Base-by-base conservation (phyloP, 2,888 invertebrate species). In the Hemistola chrysoprasaria region DNA sequence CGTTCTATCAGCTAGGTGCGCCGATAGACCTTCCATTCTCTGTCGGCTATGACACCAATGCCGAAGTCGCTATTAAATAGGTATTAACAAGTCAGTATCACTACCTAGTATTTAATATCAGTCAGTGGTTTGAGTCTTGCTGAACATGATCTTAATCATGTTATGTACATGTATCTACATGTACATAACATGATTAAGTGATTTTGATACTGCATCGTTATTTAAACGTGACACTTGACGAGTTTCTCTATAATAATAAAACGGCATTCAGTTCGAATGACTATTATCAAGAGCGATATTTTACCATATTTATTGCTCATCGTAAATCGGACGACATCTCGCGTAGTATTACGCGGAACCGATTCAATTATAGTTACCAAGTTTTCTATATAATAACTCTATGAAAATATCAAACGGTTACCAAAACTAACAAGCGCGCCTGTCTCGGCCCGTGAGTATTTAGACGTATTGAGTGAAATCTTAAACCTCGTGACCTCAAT, bases 1-100 rank as follows among this genome's bases (percentile, higher is more conserved):
- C 62, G 61, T 74, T 71, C 49, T 53, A 60, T 56, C 62, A 65
- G 55, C 65, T 66, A 77, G 78, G 82, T 78, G 80, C 73, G 80
- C 65, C 79, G 75, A 76, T 76, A 67, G 67, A 70, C 83, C 83
- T 84, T 82, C 79, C 83, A 83, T 81, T 86, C 82, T 78, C 79
- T 67, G 59, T 57, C 63, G 57, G 64, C 65, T 57, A 65, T 63
- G 68, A 69, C 74, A 71, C 72, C 78, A 79, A 83, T 82, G 83
- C 65, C 80, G 77, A 75, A 71, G 72, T 59, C 53, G 66, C 74
- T 70, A 81, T 82, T 79, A 78, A 71, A 73, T 77, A n/a, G n/a
- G n/a, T n/a, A 76, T 77, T 71, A 72, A 66, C 65, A 58, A 60
- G 62, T 53, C 59, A 68, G 66, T 69, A 72, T 66, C 59, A 55